Conservation (phyloP, 2,888 invertebrate genomes). For the Cerastis rubricosa region DNA sequence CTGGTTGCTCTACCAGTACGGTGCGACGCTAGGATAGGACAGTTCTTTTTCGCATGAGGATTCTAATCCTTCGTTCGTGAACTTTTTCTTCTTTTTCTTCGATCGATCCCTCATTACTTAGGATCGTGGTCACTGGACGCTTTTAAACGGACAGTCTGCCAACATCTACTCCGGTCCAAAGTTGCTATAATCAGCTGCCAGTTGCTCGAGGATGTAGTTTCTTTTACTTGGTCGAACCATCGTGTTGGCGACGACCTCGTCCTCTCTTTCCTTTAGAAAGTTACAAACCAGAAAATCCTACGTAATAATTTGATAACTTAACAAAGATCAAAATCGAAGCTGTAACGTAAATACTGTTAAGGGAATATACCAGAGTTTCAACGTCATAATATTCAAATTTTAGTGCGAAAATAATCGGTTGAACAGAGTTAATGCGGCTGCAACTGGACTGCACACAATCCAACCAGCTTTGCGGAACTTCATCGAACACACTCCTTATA, state of each 20-base stretch:
- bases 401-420: constrained; percentile 13
- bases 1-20: not conserved
- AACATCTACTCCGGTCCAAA: no score
- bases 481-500: not conserved
- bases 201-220: no score
- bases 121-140: no score
- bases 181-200: no score
- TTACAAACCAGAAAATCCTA: not conserved
- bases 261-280: not conserved
- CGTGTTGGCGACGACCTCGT: no score
- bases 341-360: not conserved
- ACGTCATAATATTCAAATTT: not conserved
- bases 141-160: no score
- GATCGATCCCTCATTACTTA: no score
- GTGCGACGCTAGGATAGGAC: not conserved
- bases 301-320: not conserved
- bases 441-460: constrained; percentile 34
- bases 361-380: not conserved
- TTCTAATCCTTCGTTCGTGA: not conserved
- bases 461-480: constrained; percentile 34
- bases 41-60: not conserved
- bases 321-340: not conserved
- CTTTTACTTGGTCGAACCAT: no score
- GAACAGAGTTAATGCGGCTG: constrained; percentile 3
- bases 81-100: not conserved